Evolutionary conservation across 2,797 vertebrate species (phyloP).

Genomic region (Huso huso): DNA sequence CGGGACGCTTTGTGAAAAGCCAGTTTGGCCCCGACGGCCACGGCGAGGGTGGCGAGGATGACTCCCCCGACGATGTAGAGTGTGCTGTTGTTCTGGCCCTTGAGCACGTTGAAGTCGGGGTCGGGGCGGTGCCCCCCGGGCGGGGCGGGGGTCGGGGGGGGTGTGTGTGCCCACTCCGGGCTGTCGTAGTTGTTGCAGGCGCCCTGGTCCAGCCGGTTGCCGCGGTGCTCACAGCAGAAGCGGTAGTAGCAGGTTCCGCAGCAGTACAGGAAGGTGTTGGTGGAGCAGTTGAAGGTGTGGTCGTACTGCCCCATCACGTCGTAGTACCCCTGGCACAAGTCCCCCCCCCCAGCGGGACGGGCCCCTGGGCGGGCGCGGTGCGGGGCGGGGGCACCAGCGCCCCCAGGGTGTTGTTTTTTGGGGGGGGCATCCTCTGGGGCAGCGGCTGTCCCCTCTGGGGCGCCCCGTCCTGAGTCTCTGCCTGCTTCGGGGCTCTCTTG

Average conservation of each 20-base stretch:
- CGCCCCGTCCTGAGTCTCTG: constrained; percentile 31
- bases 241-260: constrained; percentile 87
- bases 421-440: constrained; percentile 65
- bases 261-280: constrained; percentile 77
- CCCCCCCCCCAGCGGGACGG: constrained; percentile 50
- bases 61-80: constrained; percentile 85
- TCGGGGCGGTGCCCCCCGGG: constrained; percentile 50
- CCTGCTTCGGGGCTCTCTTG: constrained; percentile 33
- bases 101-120: constrained; percentile 59
- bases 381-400: constrained; percentile 53
- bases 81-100: constrained; percentile 74
- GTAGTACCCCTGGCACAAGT: constrained; percentile 83
- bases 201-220: constrained; percentile 73
- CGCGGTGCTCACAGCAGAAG: constrained; percentile 83
- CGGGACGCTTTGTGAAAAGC: constrained; percentile 87
- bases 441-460: constrained; percentile 54
- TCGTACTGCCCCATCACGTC: constrained; percentile 91
- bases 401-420: constrained; percentile 55
- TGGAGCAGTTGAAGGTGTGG: constrained; percentile 83
- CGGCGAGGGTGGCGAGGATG: constrained; percentile 80
- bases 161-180: constrained; percentile 79
- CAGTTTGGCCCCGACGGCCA: constrained; percentile 80
- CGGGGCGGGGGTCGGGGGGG: constrained; percentile 52
- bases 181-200: constrained; percentile 75
- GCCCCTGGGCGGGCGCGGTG: constrained; percentile 50